Evolutionary conservation across 2,113 vertebrate genomes (phyloP).

Genomic region (Vombatus ursinus): DNA sequence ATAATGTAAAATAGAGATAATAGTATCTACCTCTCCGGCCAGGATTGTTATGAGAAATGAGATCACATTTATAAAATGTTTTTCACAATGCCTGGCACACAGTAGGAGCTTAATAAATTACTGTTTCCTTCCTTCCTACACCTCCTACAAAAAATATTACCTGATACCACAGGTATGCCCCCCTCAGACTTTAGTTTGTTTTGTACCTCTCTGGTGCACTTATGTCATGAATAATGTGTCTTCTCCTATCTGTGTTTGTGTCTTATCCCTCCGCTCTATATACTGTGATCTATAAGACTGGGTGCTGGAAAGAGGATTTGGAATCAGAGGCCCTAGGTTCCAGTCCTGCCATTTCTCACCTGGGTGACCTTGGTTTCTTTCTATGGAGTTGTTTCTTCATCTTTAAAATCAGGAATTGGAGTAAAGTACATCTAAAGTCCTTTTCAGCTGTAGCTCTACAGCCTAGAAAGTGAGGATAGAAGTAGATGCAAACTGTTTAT

Average conservation of each 20-base stretch:
- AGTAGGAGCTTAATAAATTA: neutral
- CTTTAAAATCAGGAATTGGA: neutral
- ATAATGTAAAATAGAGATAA: neutral
- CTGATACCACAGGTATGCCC: neutral
- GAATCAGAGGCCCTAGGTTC: neutral
- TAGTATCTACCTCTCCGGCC: neutral
- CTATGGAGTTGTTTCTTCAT: neutral
- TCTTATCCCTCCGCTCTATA: neutral
- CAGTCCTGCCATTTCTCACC: neutral
- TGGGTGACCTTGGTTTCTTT: neutral
- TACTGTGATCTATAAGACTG: neutral
- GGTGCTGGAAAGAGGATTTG: neutral
- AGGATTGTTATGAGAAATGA: neutral
- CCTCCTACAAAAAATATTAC: neutral
- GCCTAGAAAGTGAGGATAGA: neutral
- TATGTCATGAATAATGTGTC: neutral
- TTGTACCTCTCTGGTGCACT: neutral
- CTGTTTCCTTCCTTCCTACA: neutral
- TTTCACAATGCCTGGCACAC: neutral
- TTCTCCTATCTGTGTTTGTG: neutral
- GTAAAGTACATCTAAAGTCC: neutral
- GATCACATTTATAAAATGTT: neutral
- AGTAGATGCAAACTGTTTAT: neutral
- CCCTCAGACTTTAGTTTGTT: neutral
- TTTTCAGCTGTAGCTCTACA: neutral